Conservation (phyloP, 53 echinoderm and acorn worm genomes). For the Crossaster papposus region DNA sequence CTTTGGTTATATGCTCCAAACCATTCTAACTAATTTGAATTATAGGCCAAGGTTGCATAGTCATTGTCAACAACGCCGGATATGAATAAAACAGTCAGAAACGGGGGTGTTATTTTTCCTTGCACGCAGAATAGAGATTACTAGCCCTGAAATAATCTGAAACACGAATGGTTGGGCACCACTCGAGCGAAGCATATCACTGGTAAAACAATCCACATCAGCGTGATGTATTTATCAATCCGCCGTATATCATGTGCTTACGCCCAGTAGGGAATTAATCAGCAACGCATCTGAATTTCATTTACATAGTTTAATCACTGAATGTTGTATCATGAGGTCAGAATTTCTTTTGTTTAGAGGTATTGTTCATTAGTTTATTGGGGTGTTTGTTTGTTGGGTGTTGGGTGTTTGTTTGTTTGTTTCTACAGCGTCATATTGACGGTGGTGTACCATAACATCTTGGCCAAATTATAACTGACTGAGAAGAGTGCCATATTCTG, state of each 20-base stretch:
- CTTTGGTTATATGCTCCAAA: background rate
- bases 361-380: too few species aligned
- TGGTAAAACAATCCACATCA: background rate
- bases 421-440: background rate
- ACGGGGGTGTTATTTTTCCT: background rate
- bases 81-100: background rate
- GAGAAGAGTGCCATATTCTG: too few species aligned
- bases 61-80: background rate
- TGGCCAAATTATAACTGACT: too few species aligned
- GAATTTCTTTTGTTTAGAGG: too few species aligned
- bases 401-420: too few species aligned
- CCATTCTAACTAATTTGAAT: background rate
- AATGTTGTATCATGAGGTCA: too few species aligned
- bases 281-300: background rate
- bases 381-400: too few species aligned
- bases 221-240: background rate
- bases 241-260: background rate
- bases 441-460: background rate
- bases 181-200: background rate
- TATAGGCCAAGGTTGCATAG: background rate
- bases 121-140: background rate
- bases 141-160: background rate
- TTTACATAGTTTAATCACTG: background rate
- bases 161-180: background rate
- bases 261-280: background rate